Evolutionary conservation across 2,113 vertebrate genomes (phyloP), one percentile per base, ranked within the genome.

Genomic region (Acrocephalus kingi): DNA sequence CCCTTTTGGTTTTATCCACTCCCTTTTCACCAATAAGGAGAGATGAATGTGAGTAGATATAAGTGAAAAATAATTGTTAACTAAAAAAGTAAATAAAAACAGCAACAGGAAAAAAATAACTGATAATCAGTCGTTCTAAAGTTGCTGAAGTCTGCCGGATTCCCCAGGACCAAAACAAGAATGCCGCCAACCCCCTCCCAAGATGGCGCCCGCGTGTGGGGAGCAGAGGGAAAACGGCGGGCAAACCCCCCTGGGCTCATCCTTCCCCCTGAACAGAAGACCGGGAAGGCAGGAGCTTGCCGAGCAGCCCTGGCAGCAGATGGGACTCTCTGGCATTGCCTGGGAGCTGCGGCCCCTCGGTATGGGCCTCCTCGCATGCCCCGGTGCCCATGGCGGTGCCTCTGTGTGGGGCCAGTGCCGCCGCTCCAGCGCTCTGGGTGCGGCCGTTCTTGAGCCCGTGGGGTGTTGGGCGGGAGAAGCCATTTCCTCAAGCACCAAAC

Each of bases 151-250:
- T 6, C 30, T 14, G 43, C 61, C 2, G 8, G 30, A 15, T 8
- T 20, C 2, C 19, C 19, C 23, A 5, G 16, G 6, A 8, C 18
- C 3, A 3, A 8, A 74, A 27, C 27, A 18, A 19, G 39, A 5
- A 11, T 1, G 11, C 28, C 3, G 1, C 1, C 1, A 4, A 12
- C 1, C 10, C 7, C 31, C 7, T 3, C 8, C 23, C 41, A 48
- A 31, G 18, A 23, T 33, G 49, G 81, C 28, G 41, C 8, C 49
- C 4, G 7, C 10, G 27, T 27, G 58, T 14, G 58, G 13, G 27
- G 22, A 61, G 8, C 16, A 2, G 25, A 9, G 33, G 33, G 39
- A 5, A 22, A 6, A 9, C 2, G 28, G 41, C 14, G 7, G 28
- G 3, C 18, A 55, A 33, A 5, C 1, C 2, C 11, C 27, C 2